Percentiles rank a stretch among this genome's conserved stretches.
Conservation (phyloP, 2,113 vertebrate species). For the Trematocara variabile region DNA sequence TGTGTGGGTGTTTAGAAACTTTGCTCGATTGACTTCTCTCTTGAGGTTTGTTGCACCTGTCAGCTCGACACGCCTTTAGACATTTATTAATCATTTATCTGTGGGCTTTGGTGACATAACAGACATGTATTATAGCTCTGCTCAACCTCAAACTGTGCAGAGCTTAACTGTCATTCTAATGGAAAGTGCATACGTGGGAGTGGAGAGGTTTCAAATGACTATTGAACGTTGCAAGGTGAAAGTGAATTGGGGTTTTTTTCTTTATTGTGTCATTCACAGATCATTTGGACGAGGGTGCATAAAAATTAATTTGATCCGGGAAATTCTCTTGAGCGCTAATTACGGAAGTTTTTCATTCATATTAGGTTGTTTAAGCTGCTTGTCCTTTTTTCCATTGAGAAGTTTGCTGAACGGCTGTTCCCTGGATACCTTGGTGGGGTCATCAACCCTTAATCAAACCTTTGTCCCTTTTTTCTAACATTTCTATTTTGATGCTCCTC, state of each 20-base stretch:
- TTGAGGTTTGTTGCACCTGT: background rate
- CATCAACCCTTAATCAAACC: background rate
- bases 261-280: background rate
- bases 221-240: background rate
- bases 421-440: background rate
- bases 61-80: background rate
- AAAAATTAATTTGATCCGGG: background rate
- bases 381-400: background rate
- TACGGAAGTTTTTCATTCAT: background rate
- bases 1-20: background rate
- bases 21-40: background rate
- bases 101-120: background rate
- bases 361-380: background rate
- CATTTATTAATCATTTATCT: background rate
- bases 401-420: background rate
- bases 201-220: background rate
- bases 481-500: background rate
- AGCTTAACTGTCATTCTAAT: background rate
- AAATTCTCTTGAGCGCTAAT: background rate
- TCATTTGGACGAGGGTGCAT: background rate
- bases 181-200: background rate
- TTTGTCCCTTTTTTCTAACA: background rate
- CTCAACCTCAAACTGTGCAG: background rate
- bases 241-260: fast-evolving
- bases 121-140: background rate